These are phyloP conservation scores for Prorops nasuta DNA, from an alignment of 1,140 invertebrate species.

Conservation along the genomic window DNA sequence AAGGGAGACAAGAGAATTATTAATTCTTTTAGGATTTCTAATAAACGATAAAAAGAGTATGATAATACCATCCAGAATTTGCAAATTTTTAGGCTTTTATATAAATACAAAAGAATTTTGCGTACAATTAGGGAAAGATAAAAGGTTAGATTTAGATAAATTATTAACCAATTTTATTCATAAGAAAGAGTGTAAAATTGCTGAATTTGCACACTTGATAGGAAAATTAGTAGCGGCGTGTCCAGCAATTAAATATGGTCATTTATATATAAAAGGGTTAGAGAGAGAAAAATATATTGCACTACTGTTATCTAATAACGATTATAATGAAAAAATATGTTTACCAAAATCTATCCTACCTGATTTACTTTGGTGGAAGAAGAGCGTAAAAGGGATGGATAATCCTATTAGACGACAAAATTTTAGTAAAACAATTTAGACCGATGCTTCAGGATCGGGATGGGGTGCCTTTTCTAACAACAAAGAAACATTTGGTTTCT, in stretches of 20 bases:
- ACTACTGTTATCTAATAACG: conserved; percentile 4
- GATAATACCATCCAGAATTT: too few species aligned
- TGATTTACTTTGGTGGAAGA: conserved; percentile 12
- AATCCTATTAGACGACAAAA: conserved; percentile 10
- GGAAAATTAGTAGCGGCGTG: conserved; percentile 12
- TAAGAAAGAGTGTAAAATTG: too few species aligned
- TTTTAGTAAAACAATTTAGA: conserved; percentile 26
- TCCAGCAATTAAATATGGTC: conserved; percentile 13
- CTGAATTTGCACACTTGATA: too few species aligned
- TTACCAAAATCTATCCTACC: background rate
- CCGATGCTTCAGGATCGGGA: conserved; percentile 28
- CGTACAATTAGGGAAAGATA: too few species aligned
- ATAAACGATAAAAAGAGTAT: too few species aligned
- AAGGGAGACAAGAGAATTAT: too few species aligned
- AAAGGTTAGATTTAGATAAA: too few species aligned
- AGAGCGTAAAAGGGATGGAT: background rate
- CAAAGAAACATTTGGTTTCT: background rate
- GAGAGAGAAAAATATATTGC: conserved; percentile 18
- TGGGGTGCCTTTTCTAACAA: conserved; percentile 26
- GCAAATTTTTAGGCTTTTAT: too few species aligned
- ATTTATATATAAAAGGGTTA: conserved; percentile 7
- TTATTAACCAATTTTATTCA: too few species aligned
- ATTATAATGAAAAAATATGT: conserved; percentile 8
- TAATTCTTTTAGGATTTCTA: too few species aligned
- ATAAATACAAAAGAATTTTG: too few species aligned